These are phyloP conservation scores for Mus caroli DNA, from an alignment of 2,797 vertebrate genomes.

Conservation along the genomic window DNA sequence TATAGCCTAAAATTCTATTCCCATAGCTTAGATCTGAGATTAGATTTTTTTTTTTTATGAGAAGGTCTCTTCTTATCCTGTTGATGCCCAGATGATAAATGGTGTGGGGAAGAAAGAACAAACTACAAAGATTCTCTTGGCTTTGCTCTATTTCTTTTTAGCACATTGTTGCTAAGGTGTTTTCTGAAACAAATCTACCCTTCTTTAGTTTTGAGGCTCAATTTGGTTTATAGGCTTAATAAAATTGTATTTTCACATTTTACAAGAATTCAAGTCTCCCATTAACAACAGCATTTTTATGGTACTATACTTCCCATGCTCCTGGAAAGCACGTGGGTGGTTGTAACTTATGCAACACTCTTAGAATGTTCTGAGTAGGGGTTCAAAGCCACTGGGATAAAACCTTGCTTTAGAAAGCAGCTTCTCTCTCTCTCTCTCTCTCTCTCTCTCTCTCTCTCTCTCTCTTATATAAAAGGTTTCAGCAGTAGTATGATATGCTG, in stretches of 20 bases:
- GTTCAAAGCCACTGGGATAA: constrained; percentile 68
- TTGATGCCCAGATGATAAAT: constrained; percentile 56
- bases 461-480: constrained; percentile 8
- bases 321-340: neutral
- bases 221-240: constrained; percentile 66
- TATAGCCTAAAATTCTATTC: neutral
- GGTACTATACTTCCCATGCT: constrained; percentile 37
- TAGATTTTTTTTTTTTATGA: constrained; percentile 52
- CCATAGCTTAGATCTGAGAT: constrained; percentile 29
- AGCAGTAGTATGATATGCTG: constrained; percentile 83
- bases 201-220: constrained; percentile 42
- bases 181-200: constrained; percentile 57
- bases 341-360: neutral
- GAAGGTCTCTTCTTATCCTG: neutral
- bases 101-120: neutral
- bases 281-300: constrained; percentile 46
- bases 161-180: neutral
- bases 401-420: constrained; percentile 70
- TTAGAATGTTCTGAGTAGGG: constrained; percentile 31
- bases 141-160: constrained; percentile 47
- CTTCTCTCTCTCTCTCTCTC: neutral
- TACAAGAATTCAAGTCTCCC: constrained; percentile 56
- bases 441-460: neutral
- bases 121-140: constrained; percentile 20
- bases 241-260: constrained; percentile 62